Evolutionary conservation across 1,140 invertebrate genomes (phyloP).

Genomic region (Drosophila equinoxialis): DNA sequence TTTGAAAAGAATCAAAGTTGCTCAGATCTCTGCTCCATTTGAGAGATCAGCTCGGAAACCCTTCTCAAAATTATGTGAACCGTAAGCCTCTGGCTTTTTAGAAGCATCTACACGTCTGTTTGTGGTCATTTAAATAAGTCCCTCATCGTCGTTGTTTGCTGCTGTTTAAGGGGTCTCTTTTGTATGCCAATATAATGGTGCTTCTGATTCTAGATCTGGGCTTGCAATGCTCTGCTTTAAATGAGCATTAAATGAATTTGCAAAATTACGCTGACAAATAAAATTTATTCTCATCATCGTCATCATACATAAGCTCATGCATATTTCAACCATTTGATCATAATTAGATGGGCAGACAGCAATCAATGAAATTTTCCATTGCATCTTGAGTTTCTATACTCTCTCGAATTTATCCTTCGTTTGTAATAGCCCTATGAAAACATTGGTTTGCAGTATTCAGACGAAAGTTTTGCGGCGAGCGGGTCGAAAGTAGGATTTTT

Average conservation of each 20-base stretch:
- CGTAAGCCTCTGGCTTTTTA: conserved; percentile 31
- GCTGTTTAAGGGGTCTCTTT: conserved; percentile 37
- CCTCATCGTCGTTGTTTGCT: conserved; percentile 29
- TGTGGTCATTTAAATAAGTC: conserved; percentile 48
- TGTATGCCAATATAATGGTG: conserved; percentile 53
- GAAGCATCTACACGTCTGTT: conserved; percentile 34
- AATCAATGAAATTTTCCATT: conserved; percentile 63
- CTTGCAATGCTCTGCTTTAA: conserved; percentile 58
- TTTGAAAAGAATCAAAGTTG: too few relatives aligned
- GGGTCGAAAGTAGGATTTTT: too few relatives aligned
- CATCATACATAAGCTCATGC: conserved; percentile 9
- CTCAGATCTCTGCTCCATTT: too few relatives aligned
- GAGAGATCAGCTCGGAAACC: not conserved
- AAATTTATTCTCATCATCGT: conserved; percentile 24
- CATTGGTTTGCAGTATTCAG: too few relatives aligned
- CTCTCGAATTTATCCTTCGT: not conserved
- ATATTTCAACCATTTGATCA: conserved; percentile 26
- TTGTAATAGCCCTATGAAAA: too few relatives aligned
- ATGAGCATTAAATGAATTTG: conserved; percentile 81
- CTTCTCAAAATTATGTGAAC: conserved; percentile 26
- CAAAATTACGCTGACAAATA: conserved; percentile 79
- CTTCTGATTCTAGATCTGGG: conserved; percentile 3
- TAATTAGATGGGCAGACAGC: conserved; percentile 15
- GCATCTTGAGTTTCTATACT: conserved; percentile 38
- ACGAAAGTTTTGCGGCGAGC: too few relatives aligned